These are phyloP conservation scores for Australoheros scitulus DNA, from an alignment of 2,113 vertebrate genomes.

Conservation along the genomic window DNA sequence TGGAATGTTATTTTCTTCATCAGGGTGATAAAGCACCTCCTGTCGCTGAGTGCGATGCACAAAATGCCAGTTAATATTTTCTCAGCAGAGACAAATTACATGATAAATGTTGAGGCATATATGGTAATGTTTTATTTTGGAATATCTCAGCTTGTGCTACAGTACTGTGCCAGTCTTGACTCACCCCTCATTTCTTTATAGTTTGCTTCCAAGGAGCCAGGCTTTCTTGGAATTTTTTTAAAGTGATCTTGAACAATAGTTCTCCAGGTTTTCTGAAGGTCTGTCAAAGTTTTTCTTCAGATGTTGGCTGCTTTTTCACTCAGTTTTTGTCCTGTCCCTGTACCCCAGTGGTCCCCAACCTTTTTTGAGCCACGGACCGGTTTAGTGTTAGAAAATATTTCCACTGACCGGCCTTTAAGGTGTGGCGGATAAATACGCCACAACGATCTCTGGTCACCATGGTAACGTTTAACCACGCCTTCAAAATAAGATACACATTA, in stretches of 20 bases:
- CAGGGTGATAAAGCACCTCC: not conserved
- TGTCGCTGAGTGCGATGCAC: not conserved
- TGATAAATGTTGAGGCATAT: not conserved
- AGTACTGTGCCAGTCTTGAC: not conserved
- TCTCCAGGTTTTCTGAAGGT: not conserved
- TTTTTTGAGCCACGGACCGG: no score
- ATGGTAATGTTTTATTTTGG: not conserved
- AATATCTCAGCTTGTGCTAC: not conserved
- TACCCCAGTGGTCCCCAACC: no score
- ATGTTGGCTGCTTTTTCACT: no score
- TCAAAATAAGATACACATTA: no score
- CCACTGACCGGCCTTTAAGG: no score
- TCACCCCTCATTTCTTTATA: not conserved
- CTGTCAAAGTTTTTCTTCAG: not conserved
- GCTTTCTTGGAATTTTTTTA: not conserved
- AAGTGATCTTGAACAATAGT: not conserved
- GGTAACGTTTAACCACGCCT: no score
- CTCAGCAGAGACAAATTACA: not conserved
- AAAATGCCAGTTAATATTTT: constrained; percentile 3
- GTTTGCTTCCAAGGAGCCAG: not conserved
- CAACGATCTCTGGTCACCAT: no score
- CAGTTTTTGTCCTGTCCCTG: not conserved
- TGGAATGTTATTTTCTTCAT: not conserved
- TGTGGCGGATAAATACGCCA: no score
- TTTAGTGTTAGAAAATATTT: no score